Evolutionary conservation across 2,888 invertebrate genomes (phyloP), one percentile per base, ranked within the genome.

Genomic region (Phanerotoma sp.): DNA sequence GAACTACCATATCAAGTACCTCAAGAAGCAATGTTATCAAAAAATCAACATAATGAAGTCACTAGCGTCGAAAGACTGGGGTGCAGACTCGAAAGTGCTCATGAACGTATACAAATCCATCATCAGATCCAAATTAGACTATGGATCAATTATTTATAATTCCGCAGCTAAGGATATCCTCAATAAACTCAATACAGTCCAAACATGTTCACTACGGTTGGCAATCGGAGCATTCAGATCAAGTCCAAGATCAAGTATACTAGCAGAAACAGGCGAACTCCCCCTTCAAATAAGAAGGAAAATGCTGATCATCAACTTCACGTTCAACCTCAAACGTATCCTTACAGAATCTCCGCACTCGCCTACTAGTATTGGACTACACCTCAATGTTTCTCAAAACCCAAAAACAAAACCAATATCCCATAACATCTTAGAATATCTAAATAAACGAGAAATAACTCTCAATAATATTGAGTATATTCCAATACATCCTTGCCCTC

Each of bases 271-370:
- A n/a, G 42, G 42, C 22, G 22, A 50, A 20, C 5, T 22, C 1
- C 50, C 61, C 3, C 37, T 57, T 9, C 6, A 15, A 5, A 11
- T 56, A 7, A 33, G 61, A 10, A 10, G 22, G n/a, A 10, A 9
- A 25, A 9, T 7, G 3, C 21, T 11, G 13, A 6, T 21, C 13
- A 32, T 47, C 61, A 67, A 74, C 74, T 80, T 18, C 11, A 16
- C n/a, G n/a, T n/a, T n/a, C 9, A 18, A 18, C 38, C 15, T 38
- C 20, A 16, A 38, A n/a, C n/a, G n/a, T n/a, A n/a, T n/a, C n/a
- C n/a, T n/a, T n/a, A n/a, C n/a, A n/a, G n/a, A n/a, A n/a, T n/a
- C n/a, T n/a, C n/a, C n/a, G 38, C 11, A 6, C 16, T 11, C 9
- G 20, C 18, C 16, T 16, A 7, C 18, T 7, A 38, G 25, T 3